phyloP scores from a whole-genome alignment of 2,113 vertebrate genomes.

The Galemys pyrenaicus region DNA sequence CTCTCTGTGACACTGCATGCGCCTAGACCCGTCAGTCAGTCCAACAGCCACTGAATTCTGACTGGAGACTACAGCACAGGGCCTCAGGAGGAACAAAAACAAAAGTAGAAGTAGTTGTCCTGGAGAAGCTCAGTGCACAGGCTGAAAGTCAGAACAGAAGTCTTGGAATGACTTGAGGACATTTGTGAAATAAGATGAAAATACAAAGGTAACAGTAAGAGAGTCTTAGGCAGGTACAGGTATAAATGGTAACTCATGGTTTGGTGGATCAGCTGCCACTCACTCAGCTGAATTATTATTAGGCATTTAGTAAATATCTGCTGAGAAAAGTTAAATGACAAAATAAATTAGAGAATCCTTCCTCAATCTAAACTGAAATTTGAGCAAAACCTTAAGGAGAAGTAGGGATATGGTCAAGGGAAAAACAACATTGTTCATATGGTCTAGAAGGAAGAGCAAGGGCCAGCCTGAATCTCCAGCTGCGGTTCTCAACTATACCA shows the following conservation, averaged over 20 bases:
- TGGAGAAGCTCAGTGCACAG: neutral
- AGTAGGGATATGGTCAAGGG: neutral
- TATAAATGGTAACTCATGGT: accelerated
- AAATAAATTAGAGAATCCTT: neutral
- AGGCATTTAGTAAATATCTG: neutral
- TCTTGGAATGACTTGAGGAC: neutral
- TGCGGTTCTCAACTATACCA: neutral
- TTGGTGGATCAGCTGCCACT: neutral
- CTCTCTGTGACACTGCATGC: neutral
- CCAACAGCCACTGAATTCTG: neutral
- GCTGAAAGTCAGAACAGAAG: neutral
- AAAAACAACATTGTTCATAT: neutral
- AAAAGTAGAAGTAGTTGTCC: neutral
- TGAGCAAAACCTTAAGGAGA: neutral
- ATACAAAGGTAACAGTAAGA: neutral
- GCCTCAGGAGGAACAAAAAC: neutral
- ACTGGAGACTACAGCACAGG: neutral
- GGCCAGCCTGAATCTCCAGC: neutral
- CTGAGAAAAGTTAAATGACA: neutral
- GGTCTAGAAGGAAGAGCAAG: neutral
- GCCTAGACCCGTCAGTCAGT: neutral
- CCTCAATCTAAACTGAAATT: neutral
- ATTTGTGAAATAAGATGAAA: neutral
- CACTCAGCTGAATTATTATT: neutral
- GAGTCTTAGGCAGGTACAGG: too few species aligned